Percentiles rank a stretch among this genome's conserved stretches.
These are phyloP conservation scores for Stylophora pistillata DNA, from an alignment of 64 coral and sea anemone genomes.

Conservation along the genomic window DNA sequence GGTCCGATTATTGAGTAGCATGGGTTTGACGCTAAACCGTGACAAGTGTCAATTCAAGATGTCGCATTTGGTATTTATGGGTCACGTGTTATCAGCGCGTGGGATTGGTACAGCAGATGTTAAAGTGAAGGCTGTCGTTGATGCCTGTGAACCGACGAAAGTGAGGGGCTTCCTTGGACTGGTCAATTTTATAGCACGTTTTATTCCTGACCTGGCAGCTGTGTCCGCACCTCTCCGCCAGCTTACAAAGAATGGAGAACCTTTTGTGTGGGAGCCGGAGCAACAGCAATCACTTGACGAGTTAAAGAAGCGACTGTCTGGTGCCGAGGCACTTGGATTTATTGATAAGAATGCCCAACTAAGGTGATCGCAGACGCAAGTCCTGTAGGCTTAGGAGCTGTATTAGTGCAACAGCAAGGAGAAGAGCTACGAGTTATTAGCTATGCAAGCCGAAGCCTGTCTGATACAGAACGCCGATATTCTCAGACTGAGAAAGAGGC, in stretches of 20 bases:
- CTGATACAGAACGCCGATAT: conserved; percentile 25
- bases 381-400: conserved; percentile 14
- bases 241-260: conserved; percentile 35
- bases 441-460: conserved; percentile 42
- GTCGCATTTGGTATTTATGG: conserved; percentile 15
- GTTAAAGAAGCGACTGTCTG: conserved; percentile 42
- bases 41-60: background rate
- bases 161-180: conserved; percentile 5
- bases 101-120: conserved; percentile 38
- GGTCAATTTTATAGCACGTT: background rate
- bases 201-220: too few species aligned
- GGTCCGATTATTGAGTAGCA: conserved; percentile 21
- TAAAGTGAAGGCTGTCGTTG: conserved; percentile 36
- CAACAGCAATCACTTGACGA: conserved; percentile 18
- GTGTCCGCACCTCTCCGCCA: background rate
- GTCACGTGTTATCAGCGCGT: conserved; percentile 18
- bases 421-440: conserved; percentile 38
- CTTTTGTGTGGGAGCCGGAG: conserved; percentile 8
- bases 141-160: conserved; percentile 32
- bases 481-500: conserved; percentile 36
- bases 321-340: conserved; percentile 11
- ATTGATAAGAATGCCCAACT: conserved; percentile 56
- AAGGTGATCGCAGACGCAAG: conserved; percentile 49
- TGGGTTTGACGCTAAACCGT: conserved; percentile 15
- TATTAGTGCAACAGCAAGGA: conserved; percentile 11